phyloP scores from a whole-genome alignment of 2,888 invertebrate genomes.

The Eristalis arbustorum region DNA sequence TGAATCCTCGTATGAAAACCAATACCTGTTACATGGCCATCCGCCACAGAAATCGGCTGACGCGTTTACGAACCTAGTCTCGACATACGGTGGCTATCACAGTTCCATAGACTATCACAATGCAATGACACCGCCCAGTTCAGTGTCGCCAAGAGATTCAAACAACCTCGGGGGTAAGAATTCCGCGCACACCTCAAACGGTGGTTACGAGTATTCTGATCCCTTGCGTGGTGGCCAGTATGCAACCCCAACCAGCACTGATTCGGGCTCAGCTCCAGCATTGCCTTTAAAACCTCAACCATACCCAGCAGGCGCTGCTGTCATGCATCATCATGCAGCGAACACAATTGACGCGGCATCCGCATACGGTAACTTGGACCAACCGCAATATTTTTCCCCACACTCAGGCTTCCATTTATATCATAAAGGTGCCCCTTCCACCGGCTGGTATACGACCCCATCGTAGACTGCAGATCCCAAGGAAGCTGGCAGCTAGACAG shows the following conservation, averaged over 20 bases:
- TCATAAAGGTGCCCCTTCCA: conserved; percentile 86
- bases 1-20: conserved; percentile 86
- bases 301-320: conserved; percentile 87
- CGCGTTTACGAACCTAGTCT: conserved; percentile 83
- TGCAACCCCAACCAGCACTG: conserved; percentile 79
- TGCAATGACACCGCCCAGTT: conserved; percentile 98
- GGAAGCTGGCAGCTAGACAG: conserved; percentile 36
- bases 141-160: conserved; percentile 95
- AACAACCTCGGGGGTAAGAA: conserved; percentile 81
- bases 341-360: conserved; percentile 84
- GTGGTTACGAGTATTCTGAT: conserved; percentile 85
- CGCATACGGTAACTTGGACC: conserved; percentile 84
- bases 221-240: conserved; percentile 81
- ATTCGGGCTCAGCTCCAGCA: conserved; percentile 84
- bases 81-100: conserved; percentile 83
- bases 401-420: conserved; percentile 93
- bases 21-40: conserved; percentile 81
- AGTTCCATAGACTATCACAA: conserved; percentile 91
- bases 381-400: conserved; percentile 92
- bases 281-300: conserved; percentile 95
- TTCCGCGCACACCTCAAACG: conserved; percentile 74
- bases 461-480: conserved; percentile 82
- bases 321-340: conserved; percentile 82
- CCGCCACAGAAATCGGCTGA: conserved; percentile 82
- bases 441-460: conserved; percentile 90